Evolutionary conservation across 2,888 invertebrate genomes (phyloP).

Genomic region (Myathropa florea): DNA sequence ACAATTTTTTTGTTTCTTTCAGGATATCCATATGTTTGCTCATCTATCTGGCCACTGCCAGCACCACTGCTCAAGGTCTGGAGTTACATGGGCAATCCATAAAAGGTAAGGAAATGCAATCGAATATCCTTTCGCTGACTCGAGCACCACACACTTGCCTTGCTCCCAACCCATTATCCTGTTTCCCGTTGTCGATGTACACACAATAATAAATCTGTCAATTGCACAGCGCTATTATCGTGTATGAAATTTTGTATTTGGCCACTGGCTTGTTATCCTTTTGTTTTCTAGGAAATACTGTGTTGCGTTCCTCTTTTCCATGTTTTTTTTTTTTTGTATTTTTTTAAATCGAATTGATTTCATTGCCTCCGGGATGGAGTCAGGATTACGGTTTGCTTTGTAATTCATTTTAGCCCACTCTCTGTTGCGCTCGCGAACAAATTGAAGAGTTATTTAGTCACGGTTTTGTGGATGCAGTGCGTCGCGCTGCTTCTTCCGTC

Average conservation of each 20-base stretch:
- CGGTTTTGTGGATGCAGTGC: not conserved
- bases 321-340: not conserved
- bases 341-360: slow-evolving; percentile 5
- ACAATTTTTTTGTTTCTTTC: slow-evolving; percentile 10
- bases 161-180: not conserved
- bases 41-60: not conserved
- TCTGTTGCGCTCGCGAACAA: not conserved
- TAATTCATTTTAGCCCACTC: not conserved
- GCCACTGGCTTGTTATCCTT: slow-evolving; percentile 23
- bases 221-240: slow-evolving; percentile 24
- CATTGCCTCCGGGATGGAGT: slow-evolving; percentile 16
- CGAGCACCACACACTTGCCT: not conserved
- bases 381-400: slow-evolving; percentile 14
- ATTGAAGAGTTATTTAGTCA: not conserved
- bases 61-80: not conserved
- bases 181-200: not conserved
- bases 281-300: slow-evolving; percentile 9
- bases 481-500: not conserved
- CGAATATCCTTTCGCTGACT: not conserved
- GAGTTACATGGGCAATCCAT: slow-evolving; percentile 55
- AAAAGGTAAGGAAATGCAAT: slow-evolving; percentile 40
- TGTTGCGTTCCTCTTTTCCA: not conserved
- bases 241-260: slow-evolving; percentile 1
- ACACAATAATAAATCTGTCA: slow-evolving; percentile 33
- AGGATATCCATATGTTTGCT: slow-evolving; percentile 32